Evolutionary conservation across 2,113 vertebrate genomes (phyloP), one percentile per base, ranked within the genome.

Genomic region (Galbula dea): DNA sequence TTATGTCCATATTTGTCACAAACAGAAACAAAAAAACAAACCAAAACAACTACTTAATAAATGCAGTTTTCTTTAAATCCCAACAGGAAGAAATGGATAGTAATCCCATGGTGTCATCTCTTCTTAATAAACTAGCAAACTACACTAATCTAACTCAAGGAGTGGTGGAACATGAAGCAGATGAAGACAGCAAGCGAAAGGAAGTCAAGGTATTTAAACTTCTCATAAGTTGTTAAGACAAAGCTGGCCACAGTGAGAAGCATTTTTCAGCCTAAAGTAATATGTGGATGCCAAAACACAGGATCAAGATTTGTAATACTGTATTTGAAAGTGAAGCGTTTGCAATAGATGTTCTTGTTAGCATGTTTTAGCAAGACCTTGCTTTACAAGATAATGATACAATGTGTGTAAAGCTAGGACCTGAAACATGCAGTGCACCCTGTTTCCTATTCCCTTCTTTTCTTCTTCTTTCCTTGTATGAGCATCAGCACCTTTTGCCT

Each of bases 51-150:
- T 51, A 4, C 36, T 65, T 73, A 83, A 66, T 88, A 43, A 75
- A 80, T 66, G 22, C 30, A 61, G 3, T 91, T 15, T 74, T 88
- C 45, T 77, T 90, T 45, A 87, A 90, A 89, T 23, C 22, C 26
- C 67, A 94, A 95, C 96, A 99, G 99, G 99, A 99, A 88, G 99
- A 99, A 95, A 99, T 99, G 99, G 99, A 99, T 96, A 99, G 99
- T 94, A 99, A 99, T 92, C 99, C 99, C 89, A 99, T 99, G 99
- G 99, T 99, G 93, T 99, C 99, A 15, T 99, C 99, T 1, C 98
- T 99, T 85, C 98, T 99, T 94, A 99, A 98, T 93, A 99, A 99
- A 95, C 97, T 99, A 89, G 99, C 99, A 36, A 99, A 99, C 96
- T 99, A 99, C 96, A 99, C 99, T 51, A 99, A 99, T 90, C 97